A percentile compares a stretch with the other conserved stretches of the same genome.
Conservation (phyloP, 23 tunicate species). For the Aplidium turbinatum region DNA sequence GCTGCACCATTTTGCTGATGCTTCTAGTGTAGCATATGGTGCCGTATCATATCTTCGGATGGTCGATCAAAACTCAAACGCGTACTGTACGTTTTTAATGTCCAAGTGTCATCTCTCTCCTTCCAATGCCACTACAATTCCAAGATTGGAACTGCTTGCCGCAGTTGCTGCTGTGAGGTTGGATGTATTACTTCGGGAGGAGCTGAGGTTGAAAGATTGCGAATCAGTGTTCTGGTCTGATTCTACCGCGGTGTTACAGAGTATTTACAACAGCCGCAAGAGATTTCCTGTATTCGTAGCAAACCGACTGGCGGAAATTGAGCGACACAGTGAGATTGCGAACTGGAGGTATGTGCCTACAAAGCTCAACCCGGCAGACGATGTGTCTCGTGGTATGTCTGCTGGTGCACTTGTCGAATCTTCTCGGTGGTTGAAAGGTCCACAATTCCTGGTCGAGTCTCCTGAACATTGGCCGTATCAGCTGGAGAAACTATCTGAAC, state of each 20-base stretch:
- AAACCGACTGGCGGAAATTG: not conserved
- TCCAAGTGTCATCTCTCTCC: not conserved
- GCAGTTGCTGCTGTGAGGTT: not conserved
- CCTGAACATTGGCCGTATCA: too few species aligned
- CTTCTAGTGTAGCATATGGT: not conserved
- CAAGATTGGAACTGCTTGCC: not conserved
- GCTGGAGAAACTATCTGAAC: too few species aligned
- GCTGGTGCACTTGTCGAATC: not conserved
- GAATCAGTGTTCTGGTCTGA: not conserved
- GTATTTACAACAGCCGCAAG: not conserved
- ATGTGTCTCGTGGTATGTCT: not conserved
- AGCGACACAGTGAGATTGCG: not conserved
- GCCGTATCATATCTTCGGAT: not conserved
- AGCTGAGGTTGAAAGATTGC: not conserved
- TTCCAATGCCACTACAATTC: not conserved
- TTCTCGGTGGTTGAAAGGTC: not conserved
- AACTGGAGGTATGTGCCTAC: not conserved
- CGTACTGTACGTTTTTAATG: not conserved
- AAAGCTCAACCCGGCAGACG: not conserved
- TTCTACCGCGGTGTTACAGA: not conserved
- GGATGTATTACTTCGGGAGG: not conserved
- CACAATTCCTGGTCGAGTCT: not conserved
- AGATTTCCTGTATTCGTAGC: not conserved
- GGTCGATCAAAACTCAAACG: not conserved
- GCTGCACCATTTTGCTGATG: conserved; percentile 7